phyloP scores from a whole-genome alignment of 2,797 vertebrate genomes.

The Tokudaia muenninki region DNA sequence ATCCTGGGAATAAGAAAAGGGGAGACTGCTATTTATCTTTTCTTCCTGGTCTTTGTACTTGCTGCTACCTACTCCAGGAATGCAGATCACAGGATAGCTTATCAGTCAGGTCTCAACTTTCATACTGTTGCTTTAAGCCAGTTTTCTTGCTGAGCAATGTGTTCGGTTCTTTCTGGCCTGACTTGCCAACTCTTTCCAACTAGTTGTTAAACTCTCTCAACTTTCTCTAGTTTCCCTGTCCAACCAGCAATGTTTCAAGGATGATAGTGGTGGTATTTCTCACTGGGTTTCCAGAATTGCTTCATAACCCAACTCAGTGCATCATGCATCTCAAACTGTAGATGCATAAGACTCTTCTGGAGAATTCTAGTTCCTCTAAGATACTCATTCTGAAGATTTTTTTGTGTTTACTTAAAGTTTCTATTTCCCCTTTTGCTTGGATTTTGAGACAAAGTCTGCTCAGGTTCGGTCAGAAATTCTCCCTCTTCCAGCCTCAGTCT shows the following conservation, averaged over 20 bases:
- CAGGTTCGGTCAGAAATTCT: background rate
- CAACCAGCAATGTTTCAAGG: background rate
- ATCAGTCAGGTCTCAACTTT: background rate
- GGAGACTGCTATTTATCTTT: background rate
- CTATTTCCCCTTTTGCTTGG: background rate
- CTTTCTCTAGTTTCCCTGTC: background rate
- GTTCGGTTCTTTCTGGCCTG: background rate
- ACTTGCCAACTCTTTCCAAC: background rate
- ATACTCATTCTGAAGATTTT: background rate
- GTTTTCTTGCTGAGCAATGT: background rate
- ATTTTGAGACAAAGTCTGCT: background rate
- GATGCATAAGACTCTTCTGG: background rate
- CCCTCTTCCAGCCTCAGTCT: background rate
- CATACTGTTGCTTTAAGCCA: background rate
- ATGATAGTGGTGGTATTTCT: background rate
- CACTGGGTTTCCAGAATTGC: background rate
- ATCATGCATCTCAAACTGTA: background rate
- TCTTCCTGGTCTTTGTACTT: background rate
- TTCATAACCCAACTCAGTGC: background rate
- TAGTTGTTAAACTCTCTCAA: background rate
- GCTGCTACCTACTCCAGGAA: background rate
- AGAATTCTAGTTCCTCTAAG: background rate
- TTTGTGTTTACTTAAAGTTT: slow-evolving; percentile 17
- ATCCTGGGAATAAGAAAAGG: slow-evolving; percentile 1
- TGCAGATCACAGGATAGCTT: background rate